phyloP scores from a whole-genome alignment of 2,113 vertebrate species.

The Pteronura brasiliensis region DNA sequence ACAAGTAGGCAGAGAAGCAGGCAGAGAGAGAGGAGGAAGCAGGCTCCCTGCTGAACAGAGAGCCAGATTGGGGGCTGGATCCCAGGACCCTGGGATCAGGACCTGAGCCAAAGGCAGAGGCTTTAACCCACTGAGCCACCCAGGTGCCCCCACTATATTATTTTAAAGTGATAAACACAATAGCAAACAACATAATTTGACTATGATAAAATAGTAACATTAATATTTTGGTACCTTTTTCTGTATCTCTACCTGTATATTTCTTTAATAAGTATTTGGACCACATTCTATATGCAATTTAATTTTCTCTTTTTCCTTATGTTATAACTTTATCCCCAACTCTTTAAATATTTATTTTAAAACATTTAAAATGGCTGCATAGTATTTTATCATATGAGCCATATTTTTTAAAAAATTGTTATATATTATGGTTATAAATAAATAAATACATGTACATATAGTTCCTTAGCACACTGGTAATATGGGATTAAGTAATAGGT shows the following conservation, averaged over 20 bases:
- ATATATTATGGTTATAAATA: not conserved
- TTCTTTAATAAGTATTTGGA: not conserved
- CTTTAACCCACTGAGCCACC: too few species aligned
- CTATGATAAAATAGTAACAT: not conserved
- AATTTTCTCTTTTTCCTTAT: not conserved
- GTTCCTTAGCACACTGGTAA: not conserved
- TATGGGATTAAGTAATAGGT: not conserved
- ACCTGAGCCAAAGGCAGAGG: too few species aligned
- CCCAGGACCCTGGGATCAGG: too few species aligned
- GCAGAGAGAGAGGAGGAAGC: too few species aligned
- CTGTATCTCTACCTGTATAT: not conserved
- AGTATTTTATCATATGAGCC: not conserved
- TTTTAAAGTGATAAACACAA: not conserved
- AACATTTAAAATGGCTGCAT: not conserved
- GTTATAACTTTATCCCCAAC: not conserved
- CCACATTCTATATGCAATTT: not conserved
- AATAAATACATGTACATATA: not conserved
- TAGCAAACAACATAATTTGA: not conserved
- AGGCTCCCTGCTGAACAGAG: too few species aligned
- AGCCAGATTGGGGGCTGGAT: too few species aligned
- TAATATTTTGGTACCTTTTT: not conserved
- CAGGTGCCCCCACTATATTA: not conserved
- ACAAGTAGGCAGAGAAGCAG: too few species aligned
- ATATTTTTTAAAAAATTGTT: slow-evolving; percentile 2
- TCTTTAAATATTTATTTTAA: slow-evolving; percentile 31